phyloP scores from a whole-genome alignment of 2,888 invertebrate species.

The Cantharis rustica region DNA sequence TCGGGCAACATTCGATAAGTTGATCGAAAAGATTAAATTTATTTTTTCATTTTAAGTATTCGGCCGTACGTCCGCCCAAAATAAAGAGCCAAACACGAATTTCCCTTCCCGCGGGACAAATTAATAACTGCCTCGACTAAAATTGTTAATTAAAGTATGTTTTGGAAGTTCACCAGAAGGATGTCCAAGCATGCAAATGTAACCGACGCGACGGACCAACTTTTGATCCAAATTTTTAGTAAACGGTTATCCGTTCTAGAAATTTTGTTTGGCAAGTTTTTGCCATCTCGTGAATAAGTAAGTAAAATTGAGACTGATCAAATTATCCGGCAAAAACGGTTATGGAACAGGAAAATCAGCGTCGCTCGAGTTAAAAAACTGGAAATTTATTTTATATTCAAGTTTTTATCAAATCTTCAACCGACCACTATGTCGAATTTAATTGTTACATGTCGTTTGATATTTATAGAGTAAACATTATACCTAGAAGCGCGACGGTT shows the following conservation, averaged over 20 bases:
- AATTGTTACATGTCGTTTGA: conserved; percentile 8
- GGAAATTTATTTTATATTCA: background rate
- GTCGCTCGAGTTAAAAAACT: background rate
- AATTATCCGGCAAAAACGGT: background rate
- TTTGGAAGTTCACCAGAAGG: background rate
- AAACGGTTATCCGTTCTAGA: background rate
- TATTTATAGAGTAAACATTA: background rate
- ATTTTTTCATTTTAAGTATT: background rate
- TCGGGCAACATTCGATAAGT: background rate
- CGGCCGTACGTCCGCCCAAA: background rate
- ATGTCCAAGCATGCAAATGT: background rate
- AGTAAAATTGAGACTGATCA: background rate
- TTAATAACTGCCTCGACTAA: background rate
- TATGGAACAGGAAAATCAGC: background rate
- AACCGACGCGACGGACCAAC: background rate
- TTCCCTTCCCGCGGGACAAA: background rate
- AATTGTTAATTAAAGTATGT: background rate
- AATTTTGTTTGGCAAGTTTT: background rate
- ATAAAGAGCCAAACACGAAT: background rate
- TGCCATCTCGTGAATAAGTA: background rate
- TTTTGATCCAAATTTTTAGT: background rate
- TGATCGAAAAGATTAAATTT: background rate
- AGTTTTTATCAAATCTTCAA: conserved; percentile 7
- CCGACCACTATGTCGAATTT: conserved; percentile 8
- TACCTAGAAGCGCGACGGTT: background rate